Conservation (phyloP, 2,113 vertebrate species). For the Pterocles gutturalis region DNA sequence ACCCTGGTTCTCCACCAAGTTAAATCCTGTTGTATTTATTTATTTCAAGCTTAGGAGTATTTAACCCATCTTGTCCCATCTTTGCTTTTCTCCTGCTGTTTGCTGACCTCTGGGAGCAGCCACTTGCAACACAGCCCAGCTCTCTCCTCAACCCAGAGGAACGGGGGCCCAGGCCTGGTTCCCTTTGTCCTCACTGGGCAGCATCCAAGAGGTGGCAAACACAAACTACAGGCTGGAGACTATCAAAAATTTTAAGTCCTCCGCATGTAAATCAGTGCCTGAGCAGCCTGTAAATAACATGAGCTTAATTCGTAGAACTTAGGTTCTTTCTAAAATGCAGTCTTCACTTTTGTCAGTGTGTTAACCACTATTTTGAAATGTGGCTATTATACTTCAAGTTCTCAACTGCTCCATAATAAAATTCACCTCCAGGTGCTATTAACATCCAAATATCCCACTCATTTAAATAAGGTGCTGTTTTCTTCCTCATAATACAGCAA, state of each 20-base stretch:
- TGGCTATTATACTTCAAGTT: not conserved
- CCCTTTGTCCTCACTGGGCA: accelerated
- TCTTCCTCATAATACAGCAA: not conserved
- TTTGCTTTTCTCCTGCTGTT: not conserved
- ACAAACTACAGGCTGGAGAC: not conserved
- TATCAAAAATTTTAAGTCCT: not conserved
- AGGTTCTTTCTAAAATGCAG: not conserved
- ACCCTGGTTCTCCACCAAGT: not conserved
- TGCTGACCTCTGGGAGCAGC: not conserved
- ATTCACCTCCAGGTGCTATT: not conserved
- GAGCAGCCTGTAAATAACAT: not conserved
- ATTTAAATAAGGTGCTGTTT: not conserved
- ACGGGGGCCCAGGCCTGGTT: not conserved
- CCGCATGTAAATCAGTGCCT: not conserved
- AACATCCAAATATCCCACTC: not conserved
- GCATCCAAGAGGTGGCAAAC: not conserved
- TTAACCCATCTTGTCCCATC: not conserved
- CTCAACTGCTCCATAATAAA: not conserved
- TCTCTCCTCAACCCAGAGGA: not conserved
- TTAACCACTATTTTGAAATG: not conserved
- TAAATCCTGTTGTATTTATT: not conserved
- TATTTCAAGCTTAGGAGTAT: not conserved
- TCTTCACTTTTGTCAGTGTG: accelerated
- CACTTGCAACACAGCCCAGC: not conserved
- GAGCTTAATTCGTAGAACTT: not conserved